Percentiles rank a stretch among this genome's conserved stretches.
phyloP scores from a whole-genome alignment of 1,140 invertebrate species.

The Macrostomum lignano region DNA sequence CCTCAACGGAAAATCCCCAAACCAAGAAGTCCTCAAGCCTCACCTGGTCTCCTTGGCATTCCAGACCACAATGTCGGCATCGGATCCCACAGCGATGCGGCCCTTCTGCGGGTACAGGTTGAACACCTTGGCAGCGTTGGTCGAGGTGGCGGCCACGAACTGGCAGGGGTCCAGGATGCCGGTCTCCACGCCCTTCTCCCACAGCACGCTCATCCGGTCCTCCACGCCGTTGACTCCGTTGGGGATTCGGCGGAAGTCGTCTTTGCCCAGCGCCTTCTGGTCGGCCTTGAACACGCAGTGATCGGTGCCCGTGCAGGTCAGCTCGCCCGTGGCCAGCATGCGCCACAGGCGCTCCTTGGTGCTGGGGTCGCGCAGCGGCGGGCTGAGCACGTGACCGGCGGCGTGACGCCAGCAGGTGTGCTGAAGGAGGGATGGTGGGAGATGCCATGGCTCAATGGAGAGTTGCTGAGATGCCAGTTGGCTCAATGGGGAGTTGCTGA shows the following conservation, averaged over 20 bases:
- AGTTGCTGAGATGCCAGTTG: no score
- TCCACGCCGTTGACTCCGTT: slow-evolving; percentile 93
- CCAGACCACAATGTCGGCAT: slow-evolving; percentile 92
- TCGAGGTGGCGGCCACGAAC: slow-evolving; percentile 82
- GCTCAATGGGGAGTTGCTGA: no score
- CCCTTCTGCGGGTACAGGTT: slow-evolving; percentile 81
- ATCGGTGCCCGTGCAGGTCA: slow-evolving; percentile 73
- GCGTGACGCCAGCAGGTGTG: slow-evolving; percentile 44
- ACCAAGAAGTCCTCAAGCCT: no score
- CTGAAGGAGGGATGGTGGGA: no score
- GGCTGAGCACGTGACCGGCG: slow-evolving; percentile 60
- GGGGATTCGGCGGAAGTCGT: slow-evolving; percentile 80
- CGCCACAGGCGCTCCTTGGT: slow-evolving; percentile 35
- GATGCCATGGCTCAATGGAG: no score
- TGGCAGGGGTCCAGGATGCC: slow-evolving; percentile 61
- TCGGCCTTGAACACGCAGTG: slow-evolving; percentile 73
- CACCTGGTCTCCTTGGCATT: slow-evolving; percentile 49
- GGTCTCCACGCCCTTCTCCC: slow-evolving; percentile 78
- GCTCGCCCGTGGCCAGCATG: slow-evolving; percentile 40
- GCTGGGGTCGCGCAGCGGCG: slow-evolving; percentile 52
- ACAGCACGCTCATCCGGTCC: slow-evolving; percentile 78
- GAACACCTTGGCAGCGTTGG: slow-evolving; percentile 85
- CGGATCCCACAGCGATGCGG: slow-evolving; percentile 54
- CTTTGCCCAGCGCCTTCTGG: slow-evolving; percentile 64
- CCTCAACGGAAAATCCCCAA: no score